These are phyloP conservation scores for Platycheirus rosarum DNA, from an alignment of 2,888 invertebrate species.

Conservation along the genomic window DNA sequence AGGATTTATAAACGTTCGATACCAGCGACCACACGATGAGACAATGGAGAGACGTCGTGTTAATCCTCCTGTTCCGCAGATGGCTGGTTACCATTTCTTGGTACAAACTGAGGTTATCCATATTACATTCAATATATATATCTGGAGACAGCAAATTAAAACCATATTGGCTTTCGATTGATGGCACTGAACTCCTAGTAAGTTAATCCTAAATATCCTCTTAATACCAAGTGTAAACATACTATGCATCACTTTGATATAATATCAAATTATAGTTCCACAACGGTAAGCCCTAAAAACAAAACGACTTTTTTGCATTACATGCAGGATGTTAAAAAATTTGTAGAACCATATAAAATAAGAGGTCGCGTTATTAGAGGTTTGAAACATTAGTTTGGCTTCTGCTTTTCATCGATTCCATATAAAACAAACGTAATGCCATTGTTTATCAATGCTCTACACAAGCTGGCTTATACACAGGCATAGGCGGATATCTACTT, in stretches of 20 bases:
- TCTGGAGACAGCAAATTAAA: background rate
- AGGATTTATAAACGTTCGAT: too few relatives aligned
- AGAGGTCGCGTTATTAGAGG: constrained; percentile 40
- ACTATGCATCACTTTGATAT: constrained; percentile 49
- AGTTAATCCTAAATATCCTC: constrained; percentile 12
- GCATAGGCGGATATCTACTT: constrained; percentile 23
- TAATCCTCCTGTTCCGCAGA: too few relatives aligned
- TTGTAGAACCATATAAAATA: background rate
- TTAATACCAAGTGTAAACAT: constrained; percentile 50
- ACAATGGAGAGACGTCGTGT: too few relatives aligned
- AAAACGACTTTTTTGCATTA: constrained; percentile 7
- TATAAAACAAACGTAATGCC: constrained; percentile 34
- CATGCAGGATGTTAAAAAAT: constrained; percentile 1
- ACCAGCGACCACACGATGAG: too few relatives aligned
- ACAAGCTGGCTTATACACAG: background rate
- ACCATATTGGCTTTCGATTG: background rate
- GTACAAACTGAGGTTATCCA: too few relatives aligned
- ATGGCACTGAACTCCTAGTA: background rate
- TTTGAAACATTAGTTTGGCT: constrained; percentile 62
- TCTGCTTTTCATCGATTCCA: constrained; percentile 51
- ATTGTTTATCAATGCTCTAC: constrained; percentile 34
- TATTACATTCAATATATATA: too few relatives aligned
- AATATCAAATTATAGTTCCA: constrained; percentile 64
- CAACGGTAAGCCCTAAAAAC: constrained; percentile 7
- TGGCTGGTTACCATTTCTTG: too few relatives aligned